Evolutionary conservation across 2,888 invertebrate genomes (phyloP).

Genomic region (Drosophila paramelanica): DNA sequence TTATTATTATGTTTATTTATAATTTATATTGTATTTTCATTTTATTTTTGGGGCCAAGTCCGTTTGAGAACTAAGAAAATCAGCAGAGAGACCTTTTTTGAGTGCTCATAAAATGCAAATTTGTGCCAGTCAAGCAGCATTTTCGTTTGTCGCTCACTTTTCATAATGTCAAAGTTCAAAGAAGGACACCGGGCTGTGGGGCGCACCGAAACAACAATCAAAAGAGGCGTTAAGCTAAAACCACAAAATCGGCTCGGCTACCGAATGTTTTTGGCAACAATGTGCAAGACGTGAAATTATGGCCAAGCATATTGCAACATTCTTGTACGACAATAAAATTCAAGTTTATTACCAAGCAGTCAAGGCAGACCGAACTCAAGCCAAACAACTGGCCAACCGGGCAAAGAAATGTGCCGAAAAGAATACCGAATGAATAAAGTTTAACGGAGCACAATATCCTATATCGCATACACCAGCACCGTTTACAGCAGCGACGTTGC

Average conservation of each 20-base stretch:
- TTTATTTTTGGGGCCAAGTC: slow-evolving; percentile 8
- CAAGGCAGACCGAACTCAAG: slow-evolving; percentile 1
- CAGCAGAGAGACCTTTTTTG: slow-evolving; percentile 8
- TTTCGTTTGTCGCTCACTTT: slow-evolving; percentile 24
- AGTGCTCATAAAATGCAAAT: slow-evolving; percentile 45
- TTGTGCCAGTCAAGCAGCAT: slow-evolving; percentile 28
- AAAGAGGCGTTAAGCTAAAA: slow-evolving; percentile 54
- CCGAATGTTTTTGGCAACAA: slow-evolving; percentile 67
- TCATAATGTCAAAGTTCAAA: slow-evolving; percentile 35
- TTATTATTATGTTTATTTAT: slow-evolving; percentile 27
- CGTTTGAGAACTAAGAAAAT: neutral
- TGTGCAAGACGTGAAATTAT: slow-evolving; percentile 72
- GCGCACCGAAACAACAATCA: slow-evolving; percentile 49
- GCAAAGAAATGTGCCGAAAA: slow-evolving; percentile 35
- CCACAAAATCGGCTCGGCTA: slow-evolving; percentile 55
- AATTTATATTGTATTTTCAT: slow-evolving; percentile 17
- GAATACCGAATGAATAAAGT: slow-evolving; percentile 46
- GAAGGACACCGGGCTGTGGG: neutral
- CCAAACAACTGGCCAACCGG: slow-evolving; percentile 35
- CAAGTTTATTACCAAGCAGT: slow-evolving; percentile 73
- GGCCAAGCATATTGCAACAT: slow-evolving; percentile 82
- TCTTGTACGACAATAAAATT: slow-evolving; percentile 82
- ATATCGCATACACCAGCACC: slow-evolving; percentile 9
- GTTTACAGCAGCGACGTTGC: slow-evolving; percentile 45
- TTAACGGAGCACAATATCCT: slow-evolving; percentile 38